Evolutionary conservation across 2,888 invertebrate genomes (phyloP).

Genomic region (Mesodorylaimus sp.): DNA sequence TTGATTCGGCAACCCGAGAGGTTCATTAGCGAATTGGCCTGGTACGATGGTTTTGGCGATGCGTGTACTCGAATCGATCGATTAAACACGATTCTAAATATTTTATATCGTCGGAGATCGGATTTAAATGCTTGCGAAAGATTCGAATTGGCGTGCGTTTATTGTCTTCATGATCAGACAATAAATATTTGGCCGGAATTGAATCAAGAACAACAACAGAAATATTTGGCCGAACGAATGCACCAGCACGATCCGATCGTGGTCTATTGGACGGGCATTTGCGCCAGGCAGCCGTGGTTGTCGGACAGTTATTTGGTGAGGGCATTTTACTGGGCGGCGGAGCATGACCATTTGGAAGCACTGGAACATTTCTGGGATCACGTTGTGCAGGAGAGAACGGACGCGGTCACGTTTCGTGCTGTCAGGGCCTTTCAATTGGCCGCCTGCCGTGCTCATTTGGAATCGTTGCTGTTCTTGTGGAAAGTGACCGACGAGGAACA

Average conservation of each 20-base stretch:
- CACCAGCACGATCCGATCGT: background rate
- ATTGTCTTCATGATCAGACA: background rate
- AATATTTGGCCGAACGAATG: background rate
- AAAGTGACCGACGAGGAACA: background rate
- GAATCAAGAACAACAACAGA: background rate
- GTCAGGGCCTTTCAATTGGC: background rate
- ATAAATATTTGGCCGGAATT: background rate
- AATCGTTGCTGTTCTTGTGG: background rate
- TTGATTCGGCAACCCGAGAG: no score
- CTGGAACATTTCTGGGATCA: background rate
- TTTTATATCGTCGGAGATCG: no score
- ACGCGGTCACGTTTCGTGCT: background rate
- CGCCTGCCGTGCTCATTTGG: background rate
- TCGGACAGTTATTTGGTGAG: constrained; percentile 2
- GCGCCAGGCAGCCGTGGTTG: background rate
- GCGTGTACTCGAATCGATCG: no score
- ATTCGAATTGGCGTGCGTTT: background rate
- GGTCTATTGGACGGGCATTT: constrained; percentile 1
- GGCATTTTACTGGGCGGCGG: background rate
- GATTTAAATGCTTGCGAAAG: no score
- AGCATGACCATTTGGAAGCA: background rate
- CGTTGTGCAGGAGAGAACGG: background rate
- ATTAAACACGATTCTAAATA: no score
- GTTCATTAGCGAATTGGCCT: no score
- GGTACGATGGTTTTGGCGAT: no score